Evolutionary conservation across 1,140 invertebrate genomes (phyloP).

Genomic region (Neuroterus valhalla): DNA sequence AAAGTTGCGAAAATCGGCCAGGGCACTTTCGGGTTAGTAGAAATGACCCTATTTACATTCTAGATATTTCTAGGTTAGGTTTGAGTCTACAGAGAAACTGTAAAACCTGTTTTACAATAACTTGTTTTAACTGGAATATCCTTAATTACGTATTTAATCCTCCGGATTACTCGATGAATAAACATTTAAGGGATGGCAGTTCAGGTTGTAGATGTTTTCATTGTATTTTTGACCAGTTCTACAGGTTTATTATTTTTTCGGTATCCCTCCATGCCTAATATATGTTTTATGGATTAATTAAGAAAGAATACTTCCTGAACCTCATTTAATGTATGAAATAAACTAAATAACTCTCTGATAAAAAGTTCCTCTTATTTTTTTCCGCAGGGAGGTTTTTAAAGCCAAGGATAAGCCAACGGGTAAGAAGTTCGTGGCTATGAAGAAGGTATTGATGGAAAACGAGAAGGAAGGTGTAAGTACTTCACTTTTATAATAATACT

Average conservation of each 20-base stretch:
- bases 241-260: too few relatives aligned
- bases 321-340: neutral
- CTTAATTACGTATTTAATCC: too few relatives aligned
- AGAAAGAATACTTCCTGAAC: neutral
- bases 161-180: too few relatives aligned
- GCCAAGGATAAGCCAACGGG: slow-evolving; percentile 89
- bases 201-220: too few relatives aligned
- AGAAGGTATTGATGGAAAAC: slow-evolving; percentile 99
- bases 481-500: neutral
- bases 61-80: too few relatives aligned
- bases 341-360: neutral
- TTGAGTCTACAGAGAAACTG: too few relatives aligned
- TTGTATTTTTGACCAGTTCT: too few relatives aligned
- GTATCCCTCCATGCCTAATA: neutral
- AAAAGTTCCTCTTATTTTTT: neutral
- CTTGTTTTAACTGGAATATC: too few relatives aligned
- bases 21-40: slow-evolving; percentile 93
- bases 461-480: slow-evolving; percentile 97
- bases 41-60: too few relatives aligned
- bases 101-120: too few relatives aligned
- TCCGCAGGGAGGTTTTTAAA: slow-evolving; percentile 96
- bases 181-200: too few relatives aligned
- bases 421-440: slow-evolving; percentile 97
- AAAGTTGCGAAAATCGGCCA: slow-evolving; percentile 98
- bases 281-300: slow-evolving; percentile 3